Evolutionary conservation across 2,113 vertebrate genomes (phyloP).

Genomic region (Tetrax tetrax): DNA sequence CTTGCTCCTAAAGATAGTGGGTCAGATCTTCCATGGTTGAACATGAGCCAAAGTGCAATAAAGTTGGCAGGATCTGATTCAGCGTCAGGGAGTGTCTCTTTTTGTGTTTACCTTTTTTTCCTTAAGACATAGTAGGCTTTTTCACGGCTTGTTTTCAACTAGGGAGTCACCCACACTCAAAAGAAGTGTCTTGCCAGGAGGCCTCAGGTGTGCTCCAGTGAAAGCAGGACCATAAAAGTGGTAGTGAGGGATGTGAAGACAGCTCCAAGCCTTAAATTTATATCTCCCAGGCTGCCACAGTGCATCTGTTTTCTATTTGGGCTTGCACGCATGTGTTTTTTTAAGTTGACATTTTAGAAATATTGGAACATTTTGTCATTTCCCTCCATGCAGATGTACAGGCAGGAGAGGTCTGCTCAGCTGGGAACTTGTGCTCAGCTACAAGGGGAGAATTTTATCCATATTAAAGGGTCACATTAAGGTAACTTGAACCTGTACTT

Average conservation of each 20-base stretch:
- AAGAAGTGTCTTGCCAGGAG: neutral
- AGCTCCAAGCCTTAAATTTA: slow-evolving; percentile 28
- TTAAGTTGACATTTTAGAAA: slow-evolving; percentile 46
- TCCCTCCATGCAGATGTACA: neutral
- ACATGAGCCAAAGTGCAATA: neutral
- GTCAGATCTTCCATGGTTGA: neutral
- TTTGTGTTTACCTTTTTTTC: neutral
- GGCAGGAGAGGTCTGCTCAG: neutral
- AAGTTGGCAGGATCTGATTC: neutral
- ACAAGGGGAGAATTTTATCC: neutral
- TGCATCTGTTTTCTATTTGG: slow-evolving; percentile 54
- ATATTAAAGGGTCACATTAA: neutral
- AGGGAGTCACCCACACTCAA: neutral
- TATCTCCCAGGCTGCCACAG: neutral
- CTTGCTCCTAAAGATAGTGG: neutral
- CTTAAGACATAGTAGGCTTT: neutral
- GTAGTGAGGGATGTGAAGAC: slow-evolving; percentile 38
- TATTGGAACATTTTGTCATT: slow-evolving; percentile 40
- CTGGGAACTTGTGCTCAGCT: neutral
- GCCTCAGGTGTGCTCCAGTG: slow-evolving; percentile 6
- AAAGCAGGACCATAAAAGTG: slow-evolving; percentile 23
- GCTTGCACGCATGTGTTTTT: neutral
- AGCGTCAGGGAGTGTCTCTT: neutral
- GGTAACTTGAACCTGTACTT: neutral
- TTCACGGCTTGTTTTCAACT: neutral